These are phyloP conservation scores for Melangyna quadrimaculata DNA, from an alignment of 2,888 invertebrate species.

Conservation along the genomic window DNA sequence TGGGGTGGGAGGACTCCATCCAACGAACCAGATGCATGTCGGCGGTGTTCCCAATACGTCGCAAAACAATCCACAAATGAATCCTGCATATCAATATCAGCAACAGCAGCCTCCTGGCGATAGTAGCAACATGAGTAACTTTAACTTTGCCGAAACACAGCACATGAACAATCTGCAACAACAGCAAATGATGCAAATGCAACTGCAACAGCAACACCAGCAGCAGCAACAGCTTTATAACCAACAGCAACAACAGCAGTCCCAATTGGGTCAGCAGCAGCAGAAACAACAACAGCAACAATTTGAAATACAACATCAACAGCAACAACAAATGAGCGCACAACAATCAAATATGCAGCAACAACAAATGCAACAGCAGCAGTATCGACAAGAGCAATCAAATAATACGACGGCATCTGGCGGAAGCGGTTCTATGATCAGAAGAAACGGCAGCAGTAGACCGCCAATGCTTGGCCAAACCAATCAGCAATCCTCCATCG, in stretches of 20 bases:
- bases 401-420: slow-evolving; percentile 73
- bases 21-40: slow-evolving; percentile 77
- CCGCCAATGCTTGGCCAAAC: slow-evolving; percentile 81
- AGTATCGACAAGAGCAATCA: slow-evolving; percentile 72
- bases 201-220: slow-evolving; percentile 72
- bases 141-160: slow-evolving; percentile 21
- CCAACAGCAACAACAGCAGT: slow-evolving; percentile 73
- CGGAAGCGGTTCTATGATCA: slow-evolving; percentile 77
- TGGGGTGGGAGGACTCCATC: slow-evolving; percentile 73
- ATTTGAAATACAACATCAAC: slow-evolving; percentile 72
- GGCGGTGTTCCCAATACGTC: slow-evolving; percentile 40
- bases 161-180: slow-evolving; percentile 55
- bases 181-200: slow-evolving; percentile 39
- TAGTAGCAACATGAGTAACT: slow-evolving; percentile 41
- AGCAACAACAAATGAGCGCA: slow-evolving; percentile 74
- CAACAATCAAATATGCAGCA: slow-evolving; percentile 74
- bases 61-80: slow-evolving; percentile 77
- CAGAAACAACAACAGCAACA: slow-evolving; percentile 75
- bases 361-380: slow-evolving; percentile 56
- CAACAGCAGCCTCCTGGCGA: slow-evolving; percentile 77
- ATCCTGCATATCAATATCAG: slow-evolving; percentile 79
- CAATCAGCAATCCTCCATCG: slow-evolving; percentile 87
- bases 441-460: slow-evolving; percentile 82
- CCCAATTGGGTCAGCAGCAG: slow-evolving; percentile 58
- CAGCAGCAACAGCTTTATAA: slow-evolving; percentile 74